phyloP scores from a whole-genome alignment of 2,797 vertebrate genomes.

The Crocodylus rhombifer region DNA sequence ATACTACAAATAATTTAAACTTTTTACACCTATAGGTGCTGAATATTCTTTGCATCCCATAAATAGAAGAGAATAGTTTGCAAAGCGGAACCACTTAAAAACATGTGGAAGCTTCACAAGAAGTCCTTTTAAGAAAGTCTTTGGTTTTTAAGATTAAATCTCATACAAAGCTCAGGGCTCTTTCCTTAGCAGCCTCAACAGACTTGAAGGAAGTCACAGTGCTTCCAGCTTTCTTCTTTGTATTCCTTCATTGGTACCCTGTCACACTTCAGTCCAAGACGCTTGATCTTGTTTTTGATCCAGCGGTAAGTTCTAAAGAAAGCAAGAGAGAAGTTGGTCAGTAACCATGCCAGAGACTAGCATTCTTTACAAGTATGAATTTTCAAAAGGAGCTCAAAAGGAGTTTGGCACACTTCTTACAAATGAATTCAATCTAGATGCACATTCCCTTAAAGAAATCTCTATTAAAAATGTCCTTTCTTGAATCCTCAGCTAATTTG shows the following conservation, averaged over 20 bases:
- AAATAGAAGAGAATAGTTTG: conserved; percentile 72
- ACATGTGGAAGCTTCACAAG: conserved; percentile 28
- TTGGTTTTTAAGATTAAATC: conserved; percentile 69
- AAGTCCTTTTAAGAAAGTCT: conserved; percentile 61
- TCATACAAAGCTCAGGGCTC: conserved; percentile 63
- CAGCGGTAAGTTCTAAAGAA: conserved; percentile 53
- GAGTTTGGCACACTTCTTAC: rapidly evolving
- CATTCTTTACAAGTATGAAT: background rate
- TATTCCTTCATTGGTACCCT: conserved; percentile 73
- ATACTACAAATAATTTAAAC: conserved; percentile 83
- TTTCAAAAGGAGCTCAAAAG: background rate
- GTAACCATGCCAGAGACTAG: background rate
- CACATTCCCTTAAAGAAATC: background rate
- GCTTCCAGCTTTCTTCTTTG: conserved; percentile 67
- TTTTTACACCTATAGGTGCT: conserved; percentile 71
- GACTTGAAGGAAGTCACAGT: conserved; percentile 72
- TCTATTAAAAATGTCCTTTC: background rate
- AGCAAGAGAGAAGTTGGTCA: conserved; percentile 33
- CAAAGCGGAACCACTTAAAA: conserved; percentile 52
- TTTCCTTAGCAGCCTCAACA: conserved; percentile 72
- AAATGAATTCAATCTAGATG: background rate
- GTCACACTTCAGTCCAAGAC: conserved; percentile 76
- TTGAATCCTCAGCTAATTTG: background rate
- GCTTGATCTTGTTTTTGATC: conserved; percentile 64
- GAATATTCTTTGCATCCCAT: conserved; percentile 65